Evolutionary conservation across 2,113 vertebrate genomes (phyloP), one percentile per base, ranked within the genome.

Genomic region (Sinocyclocheilus anshuiensis): DNA sequence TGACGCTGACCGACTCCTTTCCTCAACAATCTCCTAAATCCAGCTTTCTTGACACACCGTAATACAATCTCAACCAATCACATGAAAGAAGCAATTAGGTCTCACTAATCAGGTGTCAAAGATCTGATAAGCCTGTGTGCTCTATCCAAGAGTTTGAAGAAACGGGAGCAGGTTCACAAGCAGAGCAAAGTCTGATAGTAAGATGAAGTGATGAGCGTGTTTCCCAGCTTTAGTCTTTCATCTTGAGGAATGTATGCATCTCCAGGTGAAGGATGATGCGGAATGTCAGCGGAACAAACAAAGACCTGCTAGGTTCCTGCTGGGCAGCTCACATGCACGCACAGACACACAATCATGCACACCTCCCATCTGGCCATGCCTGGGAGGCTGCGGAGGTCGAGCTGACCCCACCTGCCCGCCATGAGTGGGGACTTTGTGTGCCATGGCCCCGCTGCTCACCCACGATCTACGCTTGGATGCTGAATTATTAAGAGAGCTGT

Each of bases 401-500:
- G 71, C 33, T 81, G 61, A 42, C 59, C 77, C 86, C 29, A 83
- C 82, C 36, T 80, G 45, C 45, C 57, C 48, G 24, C 39, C 79
- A 55, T 36, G 53, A 67, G 81, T 59, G n/a, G 26, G 9, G 69
- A 53, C 33, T 53, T 24, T 48, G 63, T 77, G n/a, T 81, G 59
- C 65, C 39, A 84, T 22, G 36, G 69, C 15, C 36, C 67, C n/a
- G 33, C 74, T 59, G 84, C 53, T 86, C 39, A 24, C n/a, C 45
- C 50, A 85, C n/a, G 33, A 48, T 72, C 83, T 42, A n/a, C 81
- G 42, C 81, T 74, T 63, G 29, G 26, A 79, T 81, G 50, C 83
- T 80, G 59, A 89, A 89, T 87, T 86, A 89, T 89, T 79, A 57
- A 89, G 45, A 83, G 76, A 80, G 76, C 88, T 89, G 89, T 89